Evolutionary conservation across 2,797 vertebrate species (phyloP).

Genomic region (Chaunax sp.): DNA sequence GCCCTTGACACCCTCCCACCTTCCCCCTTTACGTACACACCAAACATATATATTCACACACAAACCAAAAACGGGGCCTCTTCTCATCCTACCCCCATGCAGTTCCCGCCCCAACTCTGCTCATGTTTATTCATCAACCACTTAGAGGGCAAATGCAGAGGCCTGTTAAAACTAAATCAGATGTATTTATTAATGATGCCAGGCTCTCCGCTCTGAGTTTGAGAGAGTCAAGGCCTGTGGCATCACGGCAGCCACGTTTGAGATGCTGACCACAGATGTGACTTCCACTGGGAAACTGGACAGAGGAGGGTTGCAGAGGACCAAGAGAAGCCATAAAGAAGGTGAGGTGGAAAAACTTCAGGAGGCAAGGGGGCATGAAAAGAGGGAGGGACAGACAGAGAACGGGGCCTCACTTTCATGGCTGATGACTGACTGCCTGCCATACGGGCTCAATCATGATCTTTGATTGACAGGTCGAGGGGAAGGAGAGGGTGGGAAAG

Average conservation of each 20-base stretch:
- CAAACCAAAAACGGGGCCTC: slow-evolving; percentile 49
- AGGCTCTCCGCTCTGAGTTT: slow-evolving; percentile 41
- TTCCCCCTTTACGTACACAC: slow-evolving; percentile 10
- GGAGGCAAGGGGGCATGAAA: slow-evolving; percentile 63
- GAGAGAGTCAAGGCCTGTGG: slow-evolving; percentile 45
- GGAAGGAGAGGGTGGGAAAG: slow-evolving; percentile 79
- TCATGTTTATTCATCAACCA: slow-evolving; percentile 87
- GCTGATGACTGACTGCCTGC: slow-evolving; percentile 82
- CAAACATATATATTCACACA: slow-evolving; percentile 14
- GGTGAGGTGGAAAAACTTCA: slow-evolving; percentile 55
- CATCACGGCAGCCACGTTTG: slow-evolving; percentile 46
- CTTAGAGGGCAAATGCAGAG: slow-evolving; percentile 79
- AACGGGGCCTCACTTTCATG: slow-evolving; percentile 77
- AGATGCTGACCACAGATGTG: slow-evolving; percentile 39
- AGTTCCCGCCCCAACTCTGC: slow-evolving; percentile 73
- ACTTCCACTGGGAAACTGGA: slow-evolving; percentile 52
- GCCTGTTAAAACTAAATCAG: slow-evolving; percentile 82
- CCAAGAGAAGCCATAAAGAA: slow-evolving; percentile 30
- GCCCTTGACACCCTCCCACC: slow-evolving; percentile 55
- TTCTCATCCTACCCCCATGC: slow-evolving; percentile 67
- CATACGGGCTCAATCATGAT: slow-evolving; percentile 76
- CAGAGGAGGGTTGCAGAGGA: not conserved
- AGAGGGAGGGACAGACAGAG: slow-evolving; percentile 52
- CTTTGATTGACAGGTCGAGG: slow-evolving; percentile 82
- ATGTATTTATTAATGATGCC: slow-evolving; percentile 72